Conservation (phyloP, 1,140 invertebrate genomes). For the Daktulosphaira vitifoliae region DNA sequence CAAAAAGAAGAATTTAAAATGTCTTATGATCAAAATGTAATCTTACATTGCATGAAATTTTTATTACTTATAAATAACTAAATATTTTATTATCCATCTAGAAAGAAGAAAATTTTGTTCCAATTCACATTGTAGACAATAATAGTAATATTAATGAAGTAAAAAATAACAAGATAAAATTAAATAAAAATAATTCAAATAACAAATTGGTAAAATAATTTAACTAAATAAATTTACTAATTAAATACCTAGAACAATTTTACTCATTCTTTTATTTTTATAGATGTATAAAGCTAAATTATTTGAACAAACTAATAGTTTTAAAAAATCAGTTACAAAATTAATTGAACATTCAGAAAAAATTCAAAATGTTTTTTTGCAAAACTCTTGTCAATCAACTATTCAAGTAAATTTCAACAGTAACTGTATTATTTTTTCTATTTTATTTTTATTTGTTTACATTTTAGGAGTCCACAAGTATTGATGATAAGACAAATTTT, state of each 20-base stretch:
- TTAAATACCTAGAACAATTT: too few relatives aligned
- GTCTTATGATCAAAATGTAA: slow-evolving; percentile 19
- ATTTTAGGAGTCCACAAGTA: slow-evolving; percentile 2
- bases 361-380: not conserved
- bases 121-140: not conserved
- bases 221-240: too few relatives aligned
- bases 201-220: too few relatives aligned
- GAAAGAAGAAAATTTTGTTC: not conserved
- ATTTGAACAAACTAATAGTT: slow-evolving; percentile 18
- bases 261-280: not conserved
- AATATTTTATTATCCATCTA: slow-evolving; percentile 1
- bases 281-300: slow-evolving; percentile 18
- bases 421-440: too few relatives aligned
- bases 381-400: too few relatives aligned
- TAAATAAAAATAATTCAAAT: too few relatives aligned
- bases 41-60: not conserved
- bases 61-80: not conserved
- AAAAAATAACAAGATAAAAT: too few relatives aligned
- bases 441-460: too few relatives aligned
- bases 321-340: slow-evolving; percentile 24
- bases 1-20: slow-evolving; percentile 42
- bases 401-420: too few relatives aligned
- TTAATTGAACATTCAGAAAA: slow-evolving; percentile 18
- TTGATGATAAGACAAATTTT: slow-evolving; percentile 39
- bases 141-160: not conserved